These are phyloP conservation scores for Paramormyrops kingsleyae DNA, from an alignment of 2,113 vertebrate genomes.

Conservation along the genomic window DNA sequence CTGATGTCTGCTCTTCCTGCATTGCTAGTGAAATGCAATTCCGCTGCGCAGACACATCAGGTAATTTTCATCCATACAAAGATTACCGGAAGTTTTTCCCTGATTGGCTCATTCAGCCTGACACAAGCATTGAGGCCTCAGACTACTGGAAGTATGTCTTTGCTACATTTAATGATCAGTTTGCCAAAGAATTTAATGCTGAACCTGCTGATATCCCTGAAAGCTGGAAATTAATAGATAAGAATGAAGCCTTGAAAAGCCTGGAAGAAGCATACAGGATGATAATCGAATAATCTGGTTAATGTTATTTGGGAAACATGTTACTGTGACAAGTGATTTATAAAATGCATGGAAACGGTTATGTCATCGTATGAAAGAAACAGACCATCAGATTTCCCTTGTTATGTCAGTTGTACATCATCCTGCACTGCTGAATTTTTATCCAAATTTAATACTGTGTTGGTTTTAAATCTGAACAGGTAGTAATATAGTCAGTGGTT, in stretches of 20 bases:
- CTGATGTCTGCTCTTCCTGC: slow-evolving; percentile 28
- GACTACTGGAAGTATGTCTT: slow-evolving; percentile 61
- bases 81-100: slow-evolving; percentile 37
- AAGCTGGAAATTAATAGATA: slow-evolving; percentile 35
- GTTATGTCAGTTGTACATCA: no score
- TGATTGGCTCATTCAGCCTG: slow-evolving; percentile 55
- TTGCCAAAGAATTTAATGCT: slow-evolving; percentile 28
- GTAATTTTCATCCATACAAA: slow-evolving; percentile 20
- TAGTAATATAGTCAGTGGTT: background rate
- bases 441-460: no score
- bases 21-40: background rate
- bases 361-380: no score
- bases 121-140: slow-evolving; percentile 47
- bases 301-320: no score
- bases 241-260: slow-evolving; percentile 35
- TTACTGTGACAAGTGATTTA: no score
- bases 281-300: no score
- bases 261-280: slow-evolving; percentile 31
- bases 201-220: slow-evolving; percentile 40
- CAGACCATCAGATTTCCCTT: no score
- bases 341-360: background rate
- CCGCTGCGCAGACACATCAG: fast-evolving
- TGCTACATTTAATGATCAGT: slow-evolving; percentile 33
- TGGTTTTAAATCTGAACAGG: no score
- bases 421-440: no score